Evolutionary conservation across 2,888 invertebrate genomes (phyloP), one percentile per base, ranked within the genome.

Genomic region (Phaedon cochleariae): DNA sequence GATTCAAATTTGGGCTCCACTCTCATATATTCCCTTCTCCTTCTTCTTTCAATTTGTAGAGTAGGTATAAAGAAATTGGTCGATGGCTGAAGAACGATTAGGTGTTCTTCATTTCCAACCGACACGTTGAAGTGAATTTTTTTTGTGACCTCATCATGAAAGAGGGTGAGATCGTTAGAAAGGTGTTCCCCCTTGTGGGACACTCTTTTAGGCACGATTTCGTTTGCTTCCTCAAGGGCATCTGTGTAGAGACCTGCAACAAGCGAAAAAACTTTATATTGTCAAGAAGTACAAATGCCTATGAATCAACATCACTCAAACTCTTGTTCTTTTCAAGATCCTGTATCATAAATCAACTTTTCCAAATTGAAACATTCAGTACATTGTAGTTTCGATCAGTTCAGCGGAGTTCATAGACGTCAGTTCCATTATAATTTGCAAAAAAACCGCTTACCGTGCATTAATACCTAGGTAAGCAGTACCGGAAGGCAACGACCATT

Each of bases 11-110:
- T 81, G 49, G 87, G 86, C 73, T 82, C 84, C 49, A 83, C 80
- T 64, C 90, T 86, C 63, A 86, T 86, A 68, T 89, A 85, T 52
- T 85, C 84, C 71, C 85, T 83, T 41, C 84, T 82, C 71, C 83
- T 84, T 79, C 90, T 89, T 60, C 90, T 86, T 83, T 95, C 94
- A 72, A 95, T 86, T 66, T 94, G 84, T 82, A 93, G 83, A 59
- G 87, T 87, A 21, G 92, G 91, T 45, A 89, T 87, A 76, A 92
- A 86, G 79, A 93, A 90, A 68, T 88, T 85, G 72, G 85, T 86
- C 77, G 90, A 89, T 65, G 91, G 90, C 51, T 77, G 73, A 62
- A 87, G 70, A 59, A 83, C 76, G 64, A 87, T 74, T 68, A 84
- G 78, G 65, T 82, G 81, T 22, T 79, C 75, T 55, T 72, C 76